A percentile compares a stretch with the other conserved stretches of the same genome.
These are phyloP conservation scores for Lepeophtheirus nordmannii DNA, from an alignment of 2,888 invertebrate species.

Conservation along the genomic window DNA sequence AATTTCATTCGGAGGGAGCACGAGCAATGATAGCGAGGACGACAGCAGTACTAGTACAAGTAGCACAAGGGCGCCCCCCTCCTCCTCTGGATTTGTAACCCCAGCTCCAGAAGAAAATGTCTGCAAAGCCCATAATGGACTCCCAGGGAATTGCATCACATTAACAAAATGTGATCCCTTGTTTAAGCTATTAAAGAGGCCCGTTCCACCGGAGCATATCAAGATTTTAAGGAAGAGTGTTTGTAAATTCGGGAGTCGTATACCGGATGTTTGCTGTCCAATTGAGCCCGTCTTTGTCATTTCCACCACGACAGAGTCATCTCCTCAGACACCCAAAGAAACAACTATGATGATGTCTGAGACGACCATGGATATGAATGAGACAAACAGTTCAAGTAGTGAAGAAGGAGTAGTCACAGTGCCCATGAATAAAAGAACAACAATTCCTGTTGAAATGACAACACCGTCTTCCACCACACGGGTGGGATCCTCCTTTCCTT, in stretches of 20 bases:
- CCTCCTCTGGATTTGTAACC: background rate
- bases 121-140: background rate
- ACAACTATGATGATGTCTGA: background rate
- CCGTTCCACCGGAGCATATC: background rate
- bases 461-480: background rate
- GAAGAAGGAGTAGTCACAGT: background rate
- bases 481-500: background rate
- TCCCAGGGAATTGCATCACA: slow-evolving; percentile 14
- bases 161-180: background rate
- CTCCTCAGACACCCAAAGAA: background rate
- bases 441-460: background rate
- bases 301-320: background rate
- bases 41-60: too few species aligned
- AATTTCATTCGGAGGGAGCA: background rate
- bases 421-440: background rate
- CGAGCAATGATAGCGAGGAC: background rate
- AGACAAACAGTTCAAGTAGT: background rate
- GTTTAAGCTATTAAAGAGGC: slow-evolving; percentile 14
- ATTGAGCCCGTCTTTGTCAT: background rate
- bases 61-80: background rate
- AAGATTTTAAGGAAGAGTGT: slow-evolving; percentile 5
- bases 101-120: background rate
- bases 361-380: background rate
- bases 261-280: slow-evolving; percentile 20
- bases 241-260: background rate